A percentile compares a stretch with the other conserved stretches of the same genome.
These are phyloP conservation scores for Siniperca chuatsi DNA, from an alignment of 2,113 vertebrate genomes.

Conservation along the genomic window DNA sequence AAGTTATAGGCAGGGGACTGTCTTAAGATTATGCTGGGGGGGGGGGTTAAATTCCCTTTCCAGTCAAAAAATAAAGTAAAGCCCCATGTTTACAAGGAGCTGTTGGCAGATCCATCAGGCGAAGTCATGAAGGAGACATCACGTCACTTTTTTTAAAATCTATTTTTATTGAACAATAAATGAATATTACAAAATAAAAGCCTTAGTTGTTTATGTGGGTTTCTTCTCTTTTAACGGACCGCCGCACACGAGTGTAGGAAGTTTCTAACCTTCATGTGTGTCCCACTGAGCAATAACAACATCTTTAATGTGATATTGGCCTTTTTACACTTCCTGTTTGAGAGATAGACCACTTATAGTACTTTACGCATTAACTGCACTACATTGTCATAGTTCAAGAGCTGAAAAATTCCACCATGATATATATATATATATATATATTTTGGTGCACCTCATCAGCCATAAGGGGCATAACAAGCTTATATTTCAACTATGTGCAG, in stretches of 20 bases:
- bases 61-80: conserved; percentile 54
- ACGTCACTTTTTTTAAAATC: conserved; percentile 85
- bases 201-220: conserved; percentile 68
- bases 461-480: conserved; percentile 35
- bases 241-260: conserved; percentile 56
- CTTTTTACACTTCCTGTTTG: conserved; percentile 54
- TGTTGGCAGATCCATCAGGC: conserved; percentile 74
- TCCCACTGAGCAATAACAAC: conserved; percentile 42
- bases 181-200: conserved; percentile 82
- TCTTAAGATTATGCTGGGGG: conserved; percentile 37
- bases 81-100: conserved; percentile 76
- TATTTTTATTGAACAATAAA: conserved; percentile 88
- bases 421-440: conserved; percentile 17
- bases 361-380: background rate
- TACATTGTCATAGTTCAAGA: background rate
- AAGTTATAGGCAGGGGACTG: conserved; percentile 35
- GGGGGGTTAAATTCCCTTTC: conserved; percentile 60
- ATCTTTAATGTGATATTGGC: conserved; percentile 44
- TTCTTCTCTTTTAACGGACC: conserved; percentile 52
- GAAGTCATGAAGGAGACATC: conserved; percentile 84
- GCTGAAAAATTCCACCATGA: conserved; percentile 2
- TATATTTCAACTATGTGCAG: conserved; percentile 49
- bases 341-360: conserved; percentile 15
- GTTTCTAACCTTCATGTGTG: conserved; percentile 44
- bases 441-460: conserved; percentile 18